Conservation (phyloP, 2,888 invertebrate genomes). For the Aphidius colemani region DNA sequence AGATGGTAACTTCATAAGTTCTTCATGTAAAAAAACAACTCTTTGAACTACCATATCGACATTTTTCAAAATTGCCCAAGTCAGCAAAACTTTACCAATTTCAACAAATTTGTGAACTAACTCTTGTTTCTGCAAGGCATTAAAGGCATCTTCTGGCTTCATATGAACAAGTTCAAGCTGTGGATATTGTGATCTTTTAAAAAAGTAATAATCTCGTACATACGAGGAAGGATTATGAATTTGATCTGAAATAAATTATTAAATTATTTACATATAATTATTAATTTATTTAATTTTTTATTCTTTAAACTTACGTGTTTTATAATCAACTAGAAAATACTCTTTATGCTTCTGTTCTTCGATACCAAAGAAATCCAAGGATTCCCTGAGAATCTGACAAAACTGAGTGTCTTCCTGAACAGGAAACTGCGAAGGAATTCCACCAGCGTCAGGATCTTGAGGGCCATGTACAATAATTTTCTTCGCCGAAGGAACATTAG, state of each 20-base stretch:
- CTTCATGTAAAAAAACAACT: constrained; percentile 97
- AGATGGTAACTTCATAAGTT: constrained; percentile 96
- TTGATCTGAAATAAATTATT: constrained; percentile 71
- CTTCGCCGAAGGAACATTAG: constrained; percentile 98
- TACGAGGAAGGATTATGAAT: constrained; percentile 95
- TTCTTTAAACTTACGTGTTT: constrained; percentile 81
- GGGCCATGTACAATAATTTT: constrained; percentile 97
- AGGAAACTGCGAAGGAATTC: constrained; percentile 97
- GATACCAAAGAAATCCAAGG: constrained; percentile 95
- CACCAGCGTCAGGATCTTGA: constrained; percentile 84
- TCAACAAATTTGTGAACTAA: constrained; percentile 93
- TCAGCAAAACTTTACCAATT: constrained; percentile 91
- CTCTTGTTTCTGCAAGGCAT: constrained; percentile 88
- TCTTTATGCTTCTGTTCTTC: constrained; percentile 86
- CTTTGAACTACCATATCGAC: constrained; percentile 96
- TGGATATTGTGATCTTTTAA: constrained; percentile 95
- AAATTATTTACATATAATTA: background rate
- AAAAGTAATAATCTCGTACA: constrained; percentile 84
- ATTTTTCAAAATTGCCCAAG: constrained; percentile 90
- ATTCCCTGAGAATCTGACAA: constrained; percentile 90
- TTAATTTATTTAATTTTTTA: background rate
- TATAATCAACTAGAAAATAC: constrained; percentile 96
- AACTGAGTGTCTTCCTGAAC: constrained; percentile 98
- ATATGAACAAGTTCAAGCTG: constrained; percentile 92
- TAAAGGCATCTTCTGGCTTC: constrained; percentile 89